Percentiles rank a stretch among this genome's conserved stretches.
Conservation (phyloP, 2,797 vertebrate species). For the Myotis vivesi region DNA sequence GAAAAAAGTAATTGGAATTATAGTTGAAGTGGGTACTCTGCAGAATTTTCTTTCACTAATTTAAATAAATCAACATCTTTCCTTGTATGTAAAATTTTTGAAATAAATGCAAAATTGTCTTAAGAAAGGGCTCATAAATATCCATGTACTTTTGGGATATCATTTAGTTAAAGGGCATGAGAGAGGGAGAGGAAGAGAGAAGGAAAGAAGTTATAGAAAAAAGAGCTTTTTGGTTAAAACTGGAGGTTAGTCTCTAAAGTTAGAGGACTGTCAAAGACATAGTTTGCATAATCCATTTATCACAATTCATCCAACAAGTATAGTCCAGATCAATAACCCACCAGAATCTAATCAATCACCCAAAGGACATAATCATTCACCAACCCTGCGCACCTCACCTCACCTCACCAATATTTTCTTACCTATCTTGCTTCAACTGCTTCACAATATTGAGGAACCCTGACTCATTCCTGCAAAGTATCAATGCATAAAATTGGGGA, state of each 20-base stretch:
- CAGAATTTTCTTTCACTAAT: slow-evolving; percentile 77
- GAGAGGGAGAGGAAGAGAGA: not conserved
- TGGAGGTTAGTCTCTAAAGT: slow-evolving; percentile 33
- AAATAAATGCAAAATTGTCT: slow-evolving; percentile 76
- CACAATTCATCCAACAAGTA: slow-evolving; percentile 42
- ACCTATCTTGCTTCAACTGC: not conserved
- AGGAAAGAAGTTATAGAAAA: not conserved
- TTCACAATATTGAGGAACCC: not conserved
- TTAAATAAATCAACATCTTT: slow-evolving; percentile 78
- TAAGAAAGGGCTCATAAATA: slow-evolving; percentile 79
- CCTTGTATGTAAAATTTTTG: slow-evolving; percentile 73
- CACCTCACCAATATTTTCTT: not conserved
- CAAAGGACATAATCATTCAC: slow-evolving; percentile 43
- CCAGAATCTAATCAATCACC: slow-evolving; percentile 60
- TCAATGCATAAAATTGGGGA: not conserved
- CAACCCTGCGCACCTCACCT: not conserved
- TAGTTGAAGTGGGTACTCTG: slow-evolving; percentile 75
- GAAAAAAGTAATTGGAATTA: slow-evolving; percentile 76
- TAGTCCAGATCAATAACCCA: slow-evolving; percentile 59
- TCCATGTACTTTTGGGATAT: slow-evolving; percentile 72
- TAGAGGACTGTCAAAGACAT: slow-evolving; percentile 28
- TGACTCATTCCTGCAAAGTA: not conserved
- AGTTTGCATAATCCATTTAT: slow-evolving; percentile 65
- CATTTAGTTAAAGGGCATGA: slow-evolving; percentile 62
- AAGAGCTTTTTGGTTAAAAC: slow-evolving; percentile 39